Conservation (phyloP, 1,140 invertebrate genomes). For the Drosophila sturtevanti region DNA sequence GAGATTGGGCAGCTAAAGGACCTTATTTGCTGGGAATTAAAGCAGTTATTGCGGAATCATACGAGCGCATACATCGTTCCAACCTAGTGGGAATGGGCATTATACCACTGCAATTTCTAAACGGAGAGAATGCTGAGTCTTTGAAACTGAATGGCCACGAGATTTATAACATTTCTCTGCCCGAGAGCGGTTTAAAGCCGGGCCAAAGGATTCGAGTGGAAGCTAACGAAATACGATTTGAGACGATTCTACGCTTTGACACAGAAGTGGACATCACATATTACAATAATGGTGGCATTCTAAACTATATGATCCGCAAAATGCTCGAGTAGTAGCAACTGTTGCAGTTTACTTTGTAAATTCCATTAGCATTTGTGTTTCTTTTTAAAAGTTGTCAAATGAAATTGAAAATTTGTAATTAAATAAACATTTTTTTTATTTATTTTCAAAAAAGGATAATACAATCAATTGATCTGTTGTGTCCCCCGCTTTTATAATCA, state of each 20-base stretch:
- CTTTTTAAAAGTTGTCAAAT: background rate
- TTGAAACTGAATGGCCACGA: slow-evolving; percentile 35
- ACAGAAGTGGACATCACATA: slow-evolving; percentile 98
- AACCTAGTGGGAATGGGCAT: slow-evolving; percentile 53
- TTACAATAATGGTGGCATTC: slow-evolving; percentile 96
- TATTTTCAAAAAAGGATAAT: too few species aligned
- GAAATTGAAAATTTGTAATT: background rate
- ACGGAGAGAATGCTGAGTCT: slow-evolving; percentile 22
- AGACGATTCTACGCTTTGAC: slow-evolving; percentile 90
- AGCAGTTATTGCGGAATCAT: slow-evolving; percentile 46
- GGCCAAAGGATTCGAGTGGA: slow-evolving; percentile 74
- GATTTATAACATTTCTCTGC: slow-evolving; percentile 84
- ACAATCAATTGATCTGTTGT: too few species aligned
- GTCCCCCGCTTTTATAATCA: too few species aligned
- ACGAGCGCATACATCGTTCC: slow-evolving; percentile 54
- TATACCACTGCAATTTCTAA: slow-evolving; percentile 36
- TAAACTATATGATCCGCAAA: slow-evolving; percentile 98
- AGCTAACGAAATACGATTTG: slow-evolving; percentile 83
- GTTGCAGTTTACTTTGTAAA: slow-evolving; percentile 23
- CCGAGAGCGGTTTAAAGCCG: slow-evolving; percentile 84
- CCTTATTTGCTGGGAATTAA: slow-evolving; percentile 41
- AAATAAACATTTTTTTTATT: background rate
- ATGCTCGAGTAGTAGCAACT: slow-evolving; percentile 84
- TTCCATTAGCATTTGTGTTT: slow-evolving; percentile 58
- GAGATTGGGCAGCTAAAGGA: slow-evolving; percentile 55